A percentile compares a stretch with the other conserved stretches of the same genome.
These are phyloP conservation scores for Drosophila persimilis DNA, from an alignment of 1,140 invertebrate species.

Conservation along the genomic window DNA sequence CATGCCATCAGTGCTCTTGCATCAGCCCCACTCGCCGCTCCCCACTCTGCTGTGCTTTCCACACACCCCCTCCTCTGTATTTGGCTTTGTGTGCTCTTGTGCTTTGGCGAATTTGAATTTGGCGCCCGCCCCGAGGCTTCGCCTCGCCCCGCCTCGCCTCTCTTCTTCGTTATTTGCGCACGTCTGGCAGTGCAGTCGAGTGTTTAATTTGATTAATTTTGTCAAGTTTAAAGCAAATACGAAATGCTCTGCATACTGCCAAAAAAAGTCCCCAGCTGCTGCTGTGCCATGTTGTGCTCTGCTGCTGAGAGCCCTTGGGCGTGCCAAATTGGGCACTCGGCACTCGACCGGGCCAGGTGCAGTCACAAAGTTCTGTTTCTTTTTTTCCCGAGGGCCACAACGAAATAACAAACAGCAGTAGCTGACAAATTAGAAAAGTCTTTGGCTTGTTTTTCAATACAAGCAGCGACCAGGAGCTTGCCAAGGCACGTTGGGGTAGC, in stretches of 20 bases:
- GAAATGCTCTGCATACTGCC: slow-evolving; percentile 66
- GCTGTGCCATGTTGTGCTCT: slow-evolving; percentile 24
- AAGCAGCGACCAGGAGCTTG: too few relatives aligned
- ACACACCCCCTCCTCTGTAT: slow-evolving; percentile 3
- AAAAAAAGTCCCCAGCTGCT: slow-evolving; percentile 48
- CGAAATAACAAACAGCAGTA: slow-evolving; percentile 30
- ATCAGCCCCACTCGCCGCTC: neutral
- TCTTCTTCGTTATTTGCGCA: slow-evolving; percentile 74
- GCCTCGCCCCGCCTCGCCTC: slow-evolving; percentile 29
- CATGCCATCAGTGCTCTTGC: slow-evolving; percentile 13
- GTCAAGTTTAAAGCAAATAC: slow-evolving; percentile 79
- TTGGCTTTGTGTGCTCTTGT: slow-evolving; percentile 35
- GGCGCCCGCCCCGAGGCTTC: slow-evolving; percentile 45
- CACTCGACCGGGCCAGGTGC: slow-evolving; percentile 40
- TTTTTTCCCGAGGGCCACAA: slow-evolving; percentile 22
- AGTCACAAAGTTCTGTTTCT: slow-evolving; percentile 33
- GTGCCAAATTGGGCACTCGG: slow-evolving; percentile 63
- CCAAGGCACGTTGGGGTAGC: too few relatives aligned
- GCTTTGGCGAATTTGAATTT: slow-evolving; percentile 71
- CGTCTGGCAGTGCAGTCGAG: slow-evolving; percentile 78
- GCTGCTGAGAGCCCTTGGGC: slow-evolving; percentile 33
- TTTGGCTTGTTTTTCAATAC: slow-evolving; percentile 11
- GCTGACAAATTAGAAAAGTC: slow-evolving; percentile 49
- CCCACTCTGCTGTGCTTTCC: neutral
- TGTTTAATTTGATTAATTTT: slow-evolving; percentile 82